Evolutionary conservation across 2,888 invertebrate species (phyloP), one percentile per base, ranked within the genome.

Genomic region (Gortyna flavago): DNA sequence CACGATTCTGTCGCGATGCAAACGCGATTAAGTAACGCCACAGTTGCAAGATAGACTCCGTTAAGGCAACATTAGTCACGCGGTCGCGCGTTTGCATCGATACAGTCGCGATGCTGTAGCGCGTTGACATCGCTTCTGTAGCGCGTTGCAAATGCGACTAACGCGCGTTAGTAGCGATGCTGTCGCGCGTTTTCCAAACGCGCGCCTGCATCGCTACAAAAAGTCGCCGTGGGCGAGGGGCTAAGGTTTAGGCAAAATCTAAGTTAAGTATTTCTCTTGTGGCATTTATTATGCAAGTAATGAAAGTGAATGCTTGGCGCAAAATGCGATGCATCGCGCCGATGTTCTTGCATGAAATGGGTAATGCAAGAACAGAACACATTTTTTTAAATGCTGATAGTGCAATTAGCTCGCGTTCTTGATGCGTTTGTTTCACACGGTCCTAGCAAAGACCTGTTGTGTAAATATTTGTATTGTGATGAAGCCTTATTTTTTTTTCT

Each of bases 331-430:
- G 35, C 44, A 75, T 16, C 25, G 25, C 18, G 18, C 38, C 61
- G 25, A 75, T 66, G 32, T 41, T 51, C 75, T 61, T 51, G 38
- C 38, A 32, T 61, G 25, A 29, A 61, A 25, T 48, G 8, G 18
- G 32, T 75, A 29, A 29, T 48, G 59, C 57, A 44, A 18, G 41
- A 29, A 77, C n/a, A 18, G 41, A 29, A 77, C n/a, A 67, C 32
- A 29, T 44, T 32, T n/a, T 16, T 57, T 9, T n/a, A 51, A n/a
- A n/a, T 9, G 25, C 11, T 61, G 35, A 35, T 61, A 35, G 18
- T 25, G 73, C 74, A 73, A 61, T 62, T 44, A 62, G n/a, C 32
- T 32, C 5, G 6, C 3, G 25, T 44, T 35, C 25, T 48, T 21
- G n/a, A 21, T 13, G 44, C 18, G 2, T 44, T 44, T n/a, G 2